Evolutionary conservation across 2,888 invertebrate genomes (phyloP), one percentile per base, ranked within the genome.

Genomic region (Automeris io): DNA sequence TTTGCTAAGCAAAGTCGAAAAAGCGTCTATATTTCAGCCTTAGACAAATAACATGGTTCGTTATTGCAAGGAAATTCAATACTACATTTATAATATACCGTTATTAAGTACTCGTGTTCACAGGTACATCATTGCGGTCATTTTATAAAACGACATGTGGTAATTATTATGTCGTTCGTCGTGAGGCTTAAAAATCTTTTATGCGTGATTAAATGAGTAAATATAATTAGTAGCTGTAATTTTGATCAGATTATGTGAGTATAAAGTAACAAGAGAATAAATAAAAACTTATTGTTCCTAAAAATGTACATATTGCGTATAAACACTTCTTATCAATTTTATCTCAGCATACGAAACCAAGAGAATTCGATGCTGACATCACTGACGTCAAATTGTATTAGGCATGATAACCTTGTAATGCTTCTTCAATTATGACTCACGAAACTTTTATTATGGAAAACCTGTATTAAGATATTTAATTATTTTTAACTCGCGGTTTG

Each of bases 371-470:
- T n/a, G 29, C 13, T 29, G 29, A 29, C n/a, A 29, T 29, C 29
- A 29, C n/a, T 29, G 16, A 16, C n/a, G 29, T 29, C 29, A 16
- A 29, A 29, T 16, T 29, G 13, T 29, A 29, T 29, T 16, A 29
- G 13, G 29, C 16, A 2, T 16, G 16, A 29, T 29, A 29, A 16
- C 29, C 29, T 29, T 29, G 29, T 29, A 29, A 29, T 16, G 29
- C 29, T 29, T 29, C 29, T 29, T 29, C 16, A 29, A n/a, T 29
- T 29, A 29, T 16, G 16, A 29, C 16, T 29, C 16, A 29, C 8
- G 16, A 16, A 8, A 29, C 16, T 7, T 16, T 8, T 16, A 16
- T 29, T n/a, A 29, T 29, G 13, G 16, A 29, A 16, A 29, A 29
- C 8, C 1, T 16, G n/a, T 16, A 29, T 29, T 29, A 16, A 16